These are phyloP conservation scores for Achlya flavicornis DNA, from an alignment of 2,888 invertebrate genomes.

Conservation along the genomic window DNA sequence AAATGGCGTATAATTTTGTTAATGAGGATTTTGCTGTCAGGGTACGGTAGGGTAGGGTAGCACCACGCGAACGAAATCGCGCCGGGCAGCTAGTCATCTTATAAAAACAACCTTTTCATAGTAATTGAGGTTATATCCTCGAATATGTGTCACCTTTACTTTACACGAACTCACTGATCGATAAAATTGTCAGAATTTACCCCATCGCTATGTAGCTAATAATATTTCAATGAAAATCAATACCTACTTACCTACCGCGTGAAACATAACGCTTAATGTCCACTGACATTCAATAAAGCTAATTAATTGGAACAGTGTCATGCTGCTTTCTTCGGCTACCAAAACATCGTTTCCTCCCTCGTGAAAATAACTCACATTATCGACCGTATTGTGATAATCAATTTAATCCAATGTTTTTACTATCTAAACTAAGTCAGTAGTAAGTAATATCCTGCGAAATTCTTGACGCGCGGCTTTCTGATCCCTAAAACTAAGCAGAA, in stretches of 20 bases:
- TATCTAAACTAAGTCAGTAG: too few relatives aligned
- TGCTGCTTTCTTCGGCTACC: background rate
- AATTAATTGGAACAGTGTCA: constrained; percentile 1
- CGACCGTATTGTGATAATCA: constrained; percentile 20
- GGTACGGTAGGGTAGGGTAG: too few relatives aligned
- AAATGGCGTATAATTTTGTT: too few relatives aligned
- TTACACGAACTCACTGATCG: background rate
- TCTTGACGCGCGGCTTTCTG: too few relatives aligned
- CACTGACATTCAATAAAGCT: constrained; percentile 1
- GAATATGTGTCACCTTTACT: background rate
- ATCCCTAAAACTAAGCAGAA: too few relatives aligned
- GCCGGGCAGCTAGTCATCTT: too few relatives aligned
- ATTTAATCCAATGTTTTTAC: constrained; percentile 16
- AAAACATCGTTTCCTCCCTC: background rate
- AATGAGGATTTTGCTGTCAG: too few relatives aligned
- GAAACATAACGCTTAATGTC: constrained; percentile 1
- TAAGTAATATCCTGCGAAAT: too few relatives aligned
- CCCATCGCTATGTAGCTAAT: background rate
- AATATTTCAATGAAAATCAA: background rate
- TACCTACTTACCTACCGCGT: background rate
- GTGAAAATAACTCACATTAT: background rate
- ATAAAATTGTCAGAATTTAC: background rate
- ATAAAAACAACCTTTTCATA: background rate
- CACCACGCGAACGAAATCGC: too few relatives aligned
- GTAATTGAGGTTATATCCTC: constrained; percentile 1